Percentiles rank a stretch among this genome's conserved stretches.
Evolutionary conservation across 2,113 vertebrate genomes (phyloP).

Genomic region (Jacana jacana): DNA sequence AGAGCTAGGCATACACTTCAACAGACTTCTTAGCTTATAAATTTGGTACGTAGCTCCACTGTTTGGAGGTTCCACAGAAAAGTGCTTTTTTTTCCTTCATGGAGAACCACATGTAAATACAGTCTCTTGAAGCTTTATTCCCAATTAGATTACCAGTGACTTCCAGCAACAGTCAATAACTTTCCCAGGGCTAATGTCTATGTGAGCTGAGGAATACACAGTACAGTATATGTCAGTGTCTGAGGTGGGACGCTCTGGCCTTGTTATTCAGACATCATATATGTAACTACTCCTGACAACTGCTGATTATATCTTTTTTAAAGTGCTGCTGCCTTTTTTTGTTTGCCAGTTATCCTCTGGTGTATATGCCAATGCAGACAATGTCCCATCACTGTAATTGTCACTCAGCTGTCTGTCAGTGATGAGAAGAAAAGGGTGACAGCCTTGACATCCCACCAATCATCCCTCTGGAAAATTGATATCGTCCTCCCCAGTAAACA

Average conservation of each 20-base stretch:
- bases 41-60: neutral
- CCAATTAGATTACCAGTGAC: neutral
- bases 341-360: slow-evolving; percentile 78
- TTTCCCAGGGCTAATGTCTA: neutral
- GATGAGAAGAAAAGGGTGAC: slow-evolving; percentile 75
- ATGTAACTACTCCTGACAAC: slow-evolving; percentile 80
- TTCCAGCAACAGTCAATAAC: neutral
- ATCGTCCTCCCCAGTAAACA: slow-evolving; percentile 83
- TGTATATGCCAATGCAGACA: slow-evolving; percentile 79
- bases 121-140: neutral
- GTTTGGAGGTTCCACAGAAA: neutral
- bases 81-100: neutral
- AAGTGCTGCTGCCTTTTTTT: slow-evolving; percentile 69
- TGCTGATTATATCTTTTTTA: slow-evolving; percentile 81
- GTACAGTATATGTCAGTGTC: neutral
- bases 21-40: neutral
- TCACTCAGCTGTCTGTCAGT: slow-evolving; percentile 78
- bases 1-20: neutral
- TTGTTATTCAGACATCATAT: slow-evolving; percentile 78
- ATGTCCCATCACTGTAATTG: slow-evolving; percentile 75
- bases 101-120: neutral
- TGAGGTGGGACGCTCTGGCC: neutral
- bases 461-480: slow-evolving; percentile 82
- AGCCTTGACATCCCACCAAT: slow-evolving; percentile 81
- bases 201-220: neutral